These are phyloP conservation scores for Pristis pectinata DNA, from an alignment of 2,797 vertebrate species.

Conservation along the genomic window DNA sequence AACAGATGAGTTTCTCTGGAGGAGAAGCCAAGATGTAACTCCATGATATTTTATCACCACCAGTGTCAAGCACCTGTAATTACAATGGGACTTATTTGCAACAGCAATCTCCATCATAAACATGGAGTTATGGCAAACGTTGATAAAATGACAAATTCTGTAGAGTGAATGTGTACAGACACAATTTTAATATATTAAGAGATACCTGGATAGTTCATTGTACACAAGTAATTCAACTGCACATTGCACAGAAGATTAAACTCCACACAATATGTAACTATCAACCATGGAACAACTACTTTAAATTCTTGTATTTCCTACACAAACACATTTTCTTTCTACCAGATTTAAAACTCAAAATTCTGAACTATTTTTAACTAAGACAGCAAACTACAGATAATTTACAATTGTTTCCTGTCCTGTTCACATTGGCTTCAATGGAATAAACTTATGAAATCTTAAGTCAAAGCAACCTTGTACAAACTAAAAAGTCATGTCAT, in stretches of 20 bases:
- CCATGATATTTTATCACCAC: neutral
- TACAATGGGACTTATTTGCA: neutral
- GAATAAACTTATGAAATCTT: neutral
- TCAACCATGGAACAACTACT: neutral
- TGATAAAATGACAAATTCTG: conserved; percentile 6
- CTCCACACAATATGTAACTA: conserved; percentile 23
- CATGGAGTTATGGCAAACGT: neutral
- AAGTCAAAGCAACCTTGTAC: neutral
- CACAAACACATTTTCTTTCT: neutral
- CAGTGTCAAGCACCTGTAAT: neutral
- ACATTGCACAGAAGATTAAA: conserved; percentile 30
- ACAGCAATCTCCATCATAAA: neutral
- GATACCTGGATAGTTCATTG: conserved; percentile 29
- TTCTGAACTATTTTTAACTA: neutral
- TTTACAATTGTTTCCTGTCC: conserved; percentile 18
- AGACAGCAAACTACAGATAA: conserved; percentile 25
- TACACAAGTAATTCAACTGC: conserved; percentile 20
- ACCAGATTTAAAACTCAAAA: neutral
- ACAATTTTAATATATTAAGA: conserved; percentile 23
- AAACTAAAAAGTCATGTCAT: neutral
- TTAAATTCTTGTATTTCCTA: conserved; percentile 3
- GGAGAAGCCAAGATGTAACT: neutral
- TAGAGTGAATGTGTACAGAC: neutral
- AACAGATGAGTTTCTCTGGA: neutral
- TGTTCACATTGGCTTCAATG: neutral